Evolutionary conservation across 2,888 invertebrate species (phyloP), one percentile per base, ranked within the genome.

Genomic region (Geotrupes spiniger): DNA sequence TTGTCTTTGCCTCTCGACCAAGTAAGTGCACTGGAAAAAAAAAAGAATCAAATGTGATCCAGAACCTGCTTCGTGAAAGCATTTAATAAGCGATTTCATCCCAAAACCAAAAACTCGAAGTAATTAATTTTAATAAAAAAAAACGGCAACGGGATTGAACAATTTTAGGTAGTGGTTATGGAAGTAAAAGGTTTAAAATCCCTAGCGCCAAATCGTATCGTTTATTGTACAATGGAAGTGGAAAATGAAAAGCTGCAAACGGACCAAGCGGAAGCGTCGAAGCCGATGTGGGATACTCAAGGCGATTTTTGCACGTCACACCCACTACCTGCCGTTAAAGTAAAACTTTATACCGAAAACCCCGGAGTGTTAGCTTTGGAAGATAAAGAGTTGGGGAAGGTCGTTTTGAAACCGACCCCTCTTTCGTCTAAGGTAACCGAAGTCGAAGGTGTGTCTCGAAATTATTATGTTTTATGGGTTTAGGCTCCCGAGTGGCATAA

Each of bases 221-320:
- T 99, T 41, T 99, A 99, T 77, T 99, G 99, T 75, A 99, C 98
- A 14, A 99, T 99, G 99, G 99, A 99, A 76, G 96, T 99, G 27
- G 99, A 99, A 75, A 97, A 95, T 36, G 96, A 97, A 70, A 99
- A 99, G 73, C 79, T 99, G 52, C 98, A 99, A 77, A 99, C 99
- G 1, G 99, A 98, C 76, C 98, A 98, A 76, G 98, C 98, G 1
- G 98, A 99, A 76, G 98, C 98, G 15, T 95, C 96, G 2, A 98
- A 97, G 74, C 98, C 99, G 42, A 92, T 93, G 93, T 99, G 99
- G 99, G 99, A 99, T 69, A 99, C 98, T 0, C 98, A 98, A 79
- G 99, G 97, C 44, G 99, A 99, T 76, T 99, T 99, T 75, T 92
- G 94, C 60, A 99, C 98, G 43, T 95, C 93, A 52, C 95, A 98